A percentile compares a stretch with the other conserved stretches of the same genome.
phyloP scores from a whole-genome alignment of 2,113 vertebrate genomes.

The Tringa solitaria region DNA sequence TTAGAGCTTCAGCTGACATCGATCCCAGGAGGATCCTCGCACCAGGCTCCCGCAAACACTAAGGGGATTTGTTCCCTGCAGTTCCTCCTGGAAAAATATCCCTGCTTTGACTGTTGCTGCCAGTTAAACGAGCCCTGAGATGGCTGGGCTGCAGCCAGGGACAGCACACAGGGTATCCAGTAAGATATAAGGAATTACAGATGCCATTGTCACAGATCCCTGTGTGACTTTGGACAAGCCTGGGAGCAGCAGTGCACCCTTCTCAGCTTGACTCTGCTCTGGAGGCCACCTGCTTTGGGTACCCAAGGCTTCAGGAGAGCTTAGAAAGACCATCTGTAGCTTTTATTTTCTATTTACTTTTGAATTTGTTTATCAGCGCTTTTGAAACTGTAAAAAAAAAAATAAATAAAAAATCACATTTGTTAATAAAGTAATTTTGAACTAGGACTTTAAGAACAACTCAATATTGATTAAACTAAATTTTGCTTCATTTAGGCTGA shows the following conservation, averaged over 20 bases:
- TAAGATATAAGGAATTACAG: background rate
- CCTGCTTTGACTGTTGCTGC: background rate
- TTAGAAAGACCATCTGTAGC: background rate
- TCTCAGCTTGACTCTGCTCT: background rate
- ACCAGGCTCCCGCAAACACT: background rate
- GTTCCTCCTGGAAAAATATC: background rate
- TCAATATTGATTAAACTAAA: background rate
- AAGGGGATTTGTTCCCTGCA: background rate
- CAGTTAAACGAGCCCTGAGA: background rate
- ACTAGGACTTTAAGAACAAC: background rate
- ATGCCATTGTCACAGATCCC: background rate
- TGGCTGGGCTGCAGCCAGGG: background rate
- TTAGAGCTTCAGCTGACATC: background rate
- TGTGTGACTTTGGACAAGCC: background rate
- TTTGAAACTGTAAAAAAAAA: background rate
- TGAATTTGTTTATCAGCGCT: background rate
- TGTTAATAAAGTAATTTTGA: background rate
- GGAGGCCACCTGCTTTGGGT: background rate
- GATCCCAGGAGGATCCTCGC: background rate
- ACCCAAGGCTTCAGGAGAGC: background rate
- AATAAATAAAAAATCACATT: background rate
- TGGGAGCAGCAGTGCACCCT: background rate
- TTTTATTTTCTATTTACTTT: background rate
- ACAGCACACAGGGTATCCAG: background rate
- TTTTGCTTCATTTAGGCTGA: background rate